These are phyloP conservation scores for Gallinago undulata DNA, from an alignment of 2,113 vertebrate species.

Conservation along the genomic window DNA sequence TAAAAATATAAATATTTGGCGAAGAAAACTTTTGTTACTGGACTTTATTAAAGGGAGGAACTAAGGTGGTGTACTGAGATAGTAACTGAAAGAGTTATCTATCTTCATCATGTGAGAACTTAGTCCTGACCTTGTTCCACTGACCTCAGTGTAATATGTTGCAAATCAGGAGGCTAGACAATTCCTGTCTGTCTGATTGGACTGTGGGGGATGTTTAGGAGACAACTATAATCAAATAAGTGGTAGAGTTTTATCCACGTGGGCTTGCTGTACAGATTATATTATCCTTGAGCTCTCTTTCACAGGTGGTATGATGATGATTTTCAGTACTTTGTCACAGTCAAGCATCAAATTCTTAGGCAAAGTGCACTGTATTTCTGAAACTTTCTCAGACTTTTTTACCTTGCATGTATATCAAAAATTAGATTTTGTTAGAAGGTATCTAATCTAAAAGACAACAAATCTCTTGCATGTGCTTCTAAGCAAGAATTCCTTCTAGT, in stretches of 20 bases:
- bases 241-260: background rate
- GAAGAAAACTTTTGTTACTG: background rate
- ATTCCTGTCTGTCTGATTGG: background rate
- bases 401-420: background rate
- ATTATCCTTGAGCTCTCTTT: background rate
- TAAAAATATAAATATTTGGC: background rate
- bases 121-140: background rate
- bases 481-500: background rate
- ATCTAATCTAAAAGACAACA: background rate
- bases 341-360: background rate
- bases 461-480: background rate
- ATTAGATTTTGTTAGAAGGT: background rate
- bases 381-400: background rate
- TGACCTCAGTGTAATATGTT: background rate
- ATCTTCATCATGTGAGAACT: background rate
- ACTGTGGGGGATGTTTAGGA: background rate
- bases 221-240: fast-evolving
- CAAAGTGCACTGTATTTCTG: background rate
- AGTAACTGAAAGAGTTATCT: background rate
- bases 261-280: background rate
- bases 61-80: background rate
- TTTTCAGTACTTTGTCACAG: background rate
- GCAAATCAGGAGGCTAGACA: background rate
- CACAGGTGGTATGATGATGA: background rate
- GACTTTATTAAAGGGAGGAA: background rate